Percentiles rank a stretch among this genome's conserved stretches.
phyloP scores from a whole-genome alignment of 2,797 vertebrate species.

The Toxotes lorentzi region DNA sequence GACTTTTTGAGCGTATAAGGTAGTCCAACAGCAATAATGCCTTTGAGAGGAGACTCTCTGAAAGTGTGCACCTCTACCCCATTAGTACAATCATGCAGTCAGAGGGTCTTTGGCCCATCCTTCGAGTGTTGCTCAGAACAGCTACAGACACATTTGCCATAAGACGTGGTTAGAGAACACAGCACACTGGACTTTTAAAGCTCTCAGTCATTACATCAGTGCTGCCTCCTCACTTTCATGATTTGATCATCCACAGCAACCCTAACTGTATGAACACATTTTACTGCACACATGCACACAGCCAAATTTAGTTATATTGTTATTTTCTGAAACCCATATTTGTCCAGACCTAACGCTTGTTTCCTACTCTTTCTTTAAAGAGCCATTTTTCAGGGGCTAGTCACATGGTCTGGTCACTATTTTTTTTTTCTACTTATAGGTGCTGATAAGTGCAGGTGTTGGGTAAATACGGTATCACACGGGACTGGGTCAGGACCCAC shows the following conservation, averaged over 20 bases:
- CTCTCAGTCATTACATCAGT: too few species aligned
- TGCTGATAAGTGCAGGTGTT: conserved; percentile 45
- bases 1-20: not conserved
- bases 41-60: not conserved
- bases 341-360: not conserved
- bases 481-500: conserved; percentile 27
- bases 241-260: not conserved
- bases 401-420: not conserved
- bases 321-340: not conserved
- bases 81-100: too few species aligned
- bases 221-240: too few species aligned
- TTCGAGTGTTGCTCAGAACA: too few species aligned
- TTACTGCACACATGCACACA: too few species aligned
- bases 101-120: too few species aligned
- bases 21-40: not conserved
- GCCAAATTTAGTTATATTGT: not conserved
- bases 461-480: conserved; percentile 17
- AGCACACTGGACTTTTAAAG: too few species aligned
- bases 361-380: not conserved
- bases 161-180: too few species aligned
- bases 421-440: conserved; percentile 3
- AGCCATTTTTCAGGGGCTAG: conserved; percentile 17
- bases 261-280: not conserved
- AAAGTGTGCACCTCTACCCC: conserved; percentile 6
- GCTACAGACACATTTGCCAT: too few species aligned